Percentiles rank a stretch among this genome's conserved stretches.
Conservation (phyloP, 2,113 vertebrate species). For the Brachyhypopomus occidentalis region DNA sequence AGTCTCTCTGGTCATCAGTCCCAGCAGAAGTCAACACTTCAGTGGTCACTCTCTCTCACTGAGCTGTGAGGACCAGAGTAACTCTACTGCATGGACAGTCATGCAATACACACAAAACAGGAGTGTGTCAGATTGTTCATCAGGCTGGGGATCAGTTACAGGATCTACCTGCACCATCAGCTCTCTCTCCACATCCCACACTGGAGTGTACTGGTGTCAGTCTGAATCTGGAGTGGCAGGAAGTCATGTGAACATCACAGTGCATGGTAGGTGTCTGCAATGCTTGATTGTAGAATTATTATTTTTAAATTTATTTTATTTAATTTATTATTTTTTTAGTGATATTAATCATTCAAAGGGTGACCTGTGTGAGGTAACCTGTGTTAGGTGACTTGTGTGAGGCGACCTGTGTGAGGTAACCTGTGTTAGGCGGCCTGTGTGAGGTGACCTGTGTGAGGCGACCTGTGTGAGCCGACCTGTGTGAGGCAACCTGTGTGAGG, state of each 20-base stretch:
- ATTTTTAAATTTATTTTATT: too few relatives aligned
- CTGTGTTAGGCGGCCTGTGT: too few relatives aligned
- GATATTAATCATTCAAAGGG: too few relatives aligned
- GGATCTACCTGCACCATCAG: neutral
- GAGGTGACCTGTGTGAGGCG: too few relatives aligned
- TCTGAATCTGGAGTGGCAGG: conserved; percentile 30
- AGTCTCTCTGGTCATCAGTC: conserved; percentile 43
- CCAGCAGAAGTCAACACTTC: conserved; percentile 45
- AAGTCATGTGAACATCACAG: conserved; percentile 32
- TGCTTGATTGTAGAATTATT: too few relatives aligned
- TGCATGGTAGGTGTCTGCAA: conserved; percentile 17
- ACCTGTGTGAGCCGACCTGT: too few relatives aligned
- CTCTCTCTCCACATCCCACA: neutral
- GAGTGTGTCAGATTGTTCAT: neutral
- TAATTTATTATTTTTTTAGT: too few relatives aligned
- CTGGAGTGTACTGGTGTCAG: conserved; percentile 37
- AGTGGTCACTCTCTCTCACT: conserved; percentile 34
- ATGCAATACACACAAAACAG: neutral
- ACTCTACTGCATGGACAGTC: conserved; percentile 51
- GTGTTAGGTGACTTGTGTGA: too few relatives aligned
- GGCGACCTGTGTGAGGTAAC: too few relatives aligned
- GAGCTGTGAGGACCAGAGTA: conserved; percentile 42
- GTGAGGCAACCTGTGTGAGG: too few relatives aligned
- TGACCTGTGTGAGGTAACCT: too few relatives aligned
- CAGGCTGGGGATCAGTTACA: conserved; percentile 28